Percentiles rank a stretch among this genome's conserved stretches.
These are phyloP conservation scores for Palloptera scutellata DNA, from an alignment of 2,888 invertebrate genomes.

Conservation along the genomic window DNA sequence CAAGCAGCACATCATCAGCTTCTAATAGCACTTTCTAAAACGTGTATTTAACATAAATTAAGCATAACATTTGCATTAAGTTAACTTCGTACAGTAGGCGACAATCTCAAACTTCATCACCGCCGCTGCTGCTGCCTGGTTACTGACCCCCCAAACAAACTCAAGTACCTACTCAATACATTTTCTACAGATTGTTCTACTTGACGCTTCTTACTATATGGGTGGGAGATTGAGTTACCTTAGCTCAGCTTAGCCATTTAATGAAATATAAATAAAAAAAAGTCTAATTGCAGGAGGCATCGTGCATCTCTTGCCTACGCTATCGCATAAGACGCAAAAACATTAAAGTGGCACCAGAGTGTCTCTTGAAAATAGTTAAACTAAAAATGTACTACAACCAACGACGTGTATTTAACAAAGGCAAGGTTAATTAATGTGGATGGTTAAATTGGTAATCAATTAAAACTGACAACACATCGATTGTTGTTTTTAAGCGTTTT, in stretches of 20 bases:
- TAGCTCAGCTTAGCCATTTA: too few species aligned
- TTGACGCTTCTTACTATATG: too few species aligned
- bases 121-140: conserved; percentile 3
- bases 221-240: too few species aligned
- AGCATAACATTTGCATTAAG: not conserved
- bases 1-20: conserved; percentile 1
- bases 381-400: conserved; percentile 7
- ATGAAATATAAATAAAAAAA: too few species aligned
- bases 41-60: conserved; percentile 10
- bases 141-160: conserved; percentile 24
- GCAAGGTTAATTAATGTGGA: conserved; percentile 29
- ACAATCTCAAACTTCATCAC: not conserved
- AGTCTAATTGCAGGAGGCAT: not conserved
- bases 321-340: conserved; percentile 8
- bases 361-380: conserved; percentile 29
- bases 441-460: conserved; percentile 30
- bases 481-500: not conserved
- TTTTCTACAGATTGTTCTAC: too few species aligned
- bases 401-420: conserved; percentile 8
- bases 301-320: conserved; percentile 9
- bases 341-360: conserved; percentile 35
- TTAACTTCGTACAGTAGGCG: not conserved
- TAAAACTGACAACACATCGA: conserved; percentile 19
- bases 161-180: not conserved
- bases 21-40: conserved; percentile 25